These are phyloP conservation scores for Probosciger aterrimus DNA, from an alignment of 2,113 vertebrate genomes.

Conservation along the genomic window DNA sequence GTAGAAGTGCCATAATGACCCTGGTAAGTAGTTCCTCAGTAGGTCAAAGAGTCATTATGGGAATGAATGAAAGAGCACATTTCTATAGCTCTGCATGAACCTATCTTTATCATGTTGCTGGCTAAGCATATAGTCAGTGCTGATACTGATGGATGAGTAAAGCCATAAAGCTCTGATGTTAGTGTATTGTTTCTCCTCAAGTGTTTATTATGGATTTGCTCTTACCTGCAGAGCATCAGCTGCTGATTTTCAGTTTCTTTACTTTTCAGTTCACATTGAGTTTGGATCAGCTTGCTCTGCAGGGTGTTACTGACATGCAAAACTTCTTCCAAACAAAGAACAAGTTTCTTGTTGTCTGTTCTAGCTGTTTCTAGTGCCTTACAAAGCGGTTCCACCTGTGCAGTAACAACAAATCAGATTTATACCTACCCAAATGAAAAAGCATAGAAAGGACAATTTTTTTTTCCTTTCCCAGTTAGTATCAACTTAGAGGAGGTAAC, in stretches of 20 bases:
- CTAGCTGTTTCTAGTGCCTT: slow-evolving; percentile 60
- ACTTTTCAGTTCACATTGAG: slow-evolving; percentile 46
- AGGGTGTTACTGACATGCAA: slow-evolving; percentile 56
- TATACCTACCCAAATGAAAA: not conserved
- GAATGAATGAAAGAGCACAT: not conserved
- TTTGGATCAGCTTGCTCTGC: slow-evolving; percentile 55
- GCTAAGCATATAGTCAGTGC: not conserved
- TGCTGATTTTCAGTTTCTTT: slow-evolving; percentile 62
- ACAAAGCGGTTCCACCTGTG: slow-evolving; percentile 65
- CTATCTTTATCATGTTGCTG: not conserved
- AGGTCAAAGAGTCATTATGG: not conserved
- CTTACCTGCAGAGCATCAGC: slow-evolving; percentile 62
- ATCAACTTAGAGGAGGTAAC: not conserved
- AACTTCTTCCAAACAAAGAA: slow-evolving; percentile 62
- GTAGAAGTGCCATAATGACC: not conserved
- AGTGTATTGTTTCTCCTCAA: not conserved
- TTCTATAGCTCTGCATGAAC: not conserved
- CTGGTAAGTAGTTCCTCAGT: not conserved
- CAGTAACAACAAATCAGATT: not conserved
- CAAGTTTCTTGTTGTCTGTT: slow-evolving; percentile 71
- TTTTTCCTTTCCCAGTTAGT: not conserved
- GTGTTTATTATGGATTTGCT: not conserved
- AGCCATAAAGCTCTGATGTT: not conserved
- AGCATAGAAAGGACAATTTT: not conserved
- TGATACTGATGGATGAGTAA: not conserved